phyloP scores from a whole-genome alignment of 2,888 invertebrate genomes.

The Polyommatus icarus region DNA sequence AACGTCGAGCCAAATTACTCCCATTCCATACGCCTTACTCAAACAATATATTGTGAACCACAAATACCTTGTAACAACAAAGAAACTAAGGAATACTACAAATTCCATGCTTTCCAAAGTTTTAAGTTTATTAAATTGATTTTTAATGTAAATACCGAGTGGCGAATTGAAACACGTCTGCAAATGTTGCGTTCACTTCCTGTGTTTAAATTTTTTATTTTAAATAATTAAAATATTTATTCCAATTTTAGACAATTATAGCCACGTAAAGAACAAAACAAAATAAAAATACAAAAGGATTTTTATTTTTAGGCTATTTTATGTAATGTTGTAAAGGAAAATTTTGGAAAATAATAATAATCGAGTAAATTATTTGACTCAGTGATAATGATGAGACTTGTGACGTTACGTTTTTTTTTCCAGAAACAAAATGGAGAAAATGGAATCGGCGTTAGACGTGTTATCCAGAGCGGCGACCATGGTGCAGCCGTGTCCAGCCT shows the following conservation, averaged over 20 bases:
- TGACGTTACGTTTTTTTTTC: not conserved
- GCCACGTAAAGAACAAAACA: too few relatives aligned
- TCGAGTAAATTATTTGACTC: too few relatives aligned
- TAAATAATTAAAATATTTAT: too few relatives aligned
- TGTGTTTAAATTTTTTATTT: too few relatives aligned
- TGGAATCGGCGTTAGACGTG: constrained; percentile 92
- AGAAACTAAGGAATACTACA: not conserved
- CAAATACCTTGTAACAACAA: not conserved
- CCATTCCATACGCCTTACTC: constrained; percentile 53
- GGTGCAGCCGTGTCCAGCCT: constrained; percentile 86
- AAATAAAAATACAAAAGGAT: too few relatives aligned
- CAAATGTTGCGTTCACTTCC: too few relatives aligned
- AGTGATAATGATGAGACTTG: too few relatives aligned
- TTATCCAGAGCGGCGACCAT: constrained; percentile 93
- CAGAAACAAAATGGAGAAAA: constrained; percentile 80
- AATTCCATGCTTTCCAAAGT: not conserved
- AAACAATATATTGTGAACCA: not conserved
- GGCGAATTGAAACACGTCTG: too few relatives aligned
- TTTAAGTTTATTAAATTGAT: not conserved
- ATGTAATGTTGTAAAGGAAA: too few relatives aligned
- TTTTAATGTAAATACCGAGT: too few relatives aligned
- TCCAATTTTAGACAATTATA: too few relatives aligned
- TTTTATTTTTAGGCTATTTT: too few relatives aligned
- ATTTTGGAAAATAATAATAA: not conserved
- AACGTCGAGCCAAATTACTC: constrained; percentile 63